Conservation (phyloP, 35 echinoderm and acorn worm genomes). For the Patiria miniata region DNA sequence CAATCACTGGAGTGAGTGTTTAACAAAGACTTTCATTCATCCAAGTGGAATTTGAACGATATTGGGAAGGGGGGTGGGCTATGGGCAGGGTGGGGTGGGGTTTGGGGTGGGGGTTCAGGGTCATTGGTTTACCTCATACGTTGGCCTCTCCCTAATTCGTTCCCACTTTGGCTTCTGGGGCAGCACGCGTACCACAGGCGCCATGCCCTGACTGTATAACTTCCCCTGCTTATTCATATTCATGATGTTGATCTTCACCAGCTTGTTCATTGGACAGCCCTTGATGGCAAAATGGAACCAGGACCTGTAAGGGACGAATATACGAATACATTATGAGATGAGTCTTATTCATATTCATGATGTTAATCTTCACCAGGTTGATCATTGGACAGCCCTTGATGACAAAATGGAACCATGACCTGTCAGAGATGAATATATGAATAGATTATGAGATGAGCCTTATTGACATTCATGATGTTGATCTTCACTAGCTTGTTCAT, state of each 20-base stretch:
- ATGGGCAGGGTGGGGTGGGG: too few relatives aligned
- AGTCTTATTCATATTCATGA: constrained; percentile 97
- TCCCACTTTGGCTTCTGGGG: constrained; percentile 97
- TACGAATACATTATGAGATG: background rate
- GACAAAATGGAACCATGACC: constrained; percentile 97
- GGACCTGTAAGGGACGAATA: constrained; percentile 53
- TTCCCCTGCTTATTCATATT: constrained; percentile 98
- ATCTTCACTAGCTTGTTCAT: constrained; percentile 91
- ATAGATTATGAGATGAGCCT: background rate
- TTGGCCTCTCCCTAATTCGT: constrained; percentile 78
- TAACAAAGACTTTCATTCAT: background rate
- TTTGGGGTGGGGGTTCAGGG: too few relatives aligned
- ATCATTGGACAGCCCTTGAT: constrained; percentile 94
- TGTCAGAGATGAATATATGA: constrained; percentile 34
- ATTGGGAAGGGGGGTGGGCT: too few relatives aligned
- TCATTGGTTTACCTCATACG: constrained; percentile 65
- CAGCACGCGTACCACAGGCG: constrained; percentile 91
- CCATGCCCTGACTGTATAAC: constrained; percentile 94
- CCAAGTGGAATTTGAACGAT: background rate
- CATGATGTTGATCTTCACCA: constrained; percentile 96
- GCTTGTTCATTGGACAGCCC: constrained; percentile 87
- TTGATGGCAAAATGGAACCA: constrained; percentile 99
- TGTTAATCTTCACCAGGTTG: constrained; percentile 92
- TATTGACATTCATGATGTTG: constrained; percentile 98
- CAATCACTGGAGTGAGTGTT: background rate